A percentile compares a stretch with the other conserved stretches of the same genome.
Evolutionary conservation across 1,140 invertebrate genomes (phyloP).

Genomic region (Penaeus vannamei): DNA sequence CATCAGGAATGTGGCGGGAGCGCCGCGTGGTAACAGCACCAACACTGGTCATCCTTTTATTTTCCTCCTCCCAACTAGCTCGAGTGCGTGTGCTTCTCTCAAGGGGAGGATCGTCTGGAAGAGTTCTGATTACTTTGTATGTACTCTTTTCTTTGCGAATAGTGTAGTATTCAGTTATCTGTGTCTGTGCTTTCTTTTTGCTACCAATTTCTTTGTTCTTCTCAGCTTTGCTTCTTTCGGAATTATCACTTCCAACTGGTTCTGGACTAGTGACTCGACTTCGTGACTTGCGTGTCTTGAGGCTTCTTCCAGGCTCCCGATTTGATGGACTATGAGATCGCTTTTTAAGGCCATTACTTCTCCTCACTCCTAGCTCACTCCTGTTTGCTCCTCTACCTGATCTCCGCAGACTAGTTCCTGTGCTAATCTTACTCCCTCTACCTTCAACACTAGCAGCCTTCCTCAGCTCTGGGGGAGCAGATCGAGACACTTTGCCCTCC

Average conservation of each 20-base stretch:
- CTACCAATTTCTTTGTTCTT: slow-evolving; percentile 27
- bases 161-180: slow-evolving; percentile 60
- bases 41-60: slow-evolving; percentile 5
- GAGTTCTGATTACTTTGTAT: slow-evolving; percentile 58
- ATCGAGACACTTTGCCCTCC: slow-evolving; percentile 55
- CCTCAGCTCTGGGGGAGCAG: slow-evolving; percentile 62
- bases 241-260: slow-evolving; percentile 48
- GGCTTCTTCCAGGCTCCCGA: slow-evolving; percentile 57
- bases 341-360: slow-evolving; percentile 55
- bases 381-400: slow-evolving; percentile 42
- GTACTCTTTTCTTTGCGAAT: slow-evolving; percentile 59
- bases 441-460: slow-evolving; percentile 25
- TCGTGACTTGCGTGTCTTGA: slow-evolving; percentile 58
- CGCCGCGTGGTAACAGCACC: slow-evolving; percentile 47
- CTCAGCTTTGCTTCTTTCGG: slow-evolving; percentile 47
- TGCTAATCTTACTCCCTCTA: slow-evolving; percentile 37
- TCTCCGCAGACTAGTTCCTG: slow-evolving; percentile 29
- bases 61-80: slow-evolving; percentile 38
- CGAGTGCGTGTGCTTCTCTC: slow-evolving; percentile 19
- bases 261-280: slow-evolving; percentile 61
- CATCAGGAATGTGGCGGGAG: slow-evolving; percentile 47
- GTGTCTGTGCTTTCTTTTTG: slow-evolving; percentile 57
- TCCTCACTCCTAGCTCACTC: slow-evolving; percentile 30
- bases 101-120: slow-evolving; percentile 56
- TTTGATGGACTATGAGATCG: slow-evolving; percentile 59